Base-by-base conservation (phyloP, 2,888 invertebrate genomes). In the Cenopis cana region DNA sequence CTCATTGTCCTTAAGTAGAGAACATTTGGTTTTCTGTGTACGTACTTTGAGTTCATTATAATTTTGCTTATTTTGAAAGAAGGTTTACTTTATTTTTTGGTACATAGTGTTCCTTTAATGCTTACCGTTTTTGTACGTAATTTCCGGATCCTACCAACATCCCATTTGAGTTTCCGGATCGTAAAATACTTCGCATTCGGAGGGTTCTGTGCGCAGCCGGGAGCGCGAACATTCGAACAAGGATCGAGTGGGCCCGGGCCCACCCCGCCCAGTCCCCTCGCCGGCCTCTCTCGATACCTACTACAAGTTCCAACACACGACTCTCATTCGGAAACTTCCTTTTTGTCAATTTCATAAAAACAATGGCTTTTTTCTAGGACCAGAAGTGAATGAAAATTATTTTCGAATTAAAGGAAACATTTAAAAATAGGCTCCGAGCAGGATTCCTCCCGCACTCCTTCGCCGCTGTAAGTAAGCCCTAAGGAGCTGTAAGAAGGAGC, bases 211-310 rank as follows among this genome's bases (percentile, higher is more conserved):
- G 4, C 5, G n/a, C 46, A 46, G 41, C n/a, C 6, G 46, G 46
- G 46, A 14, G n/a, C 8, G 33, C 33, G 50, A 50, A 9, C 18
- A 3, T 18, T 18, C 33, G 52, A 62, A 20, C 36, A 62, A 36
- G 20, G 36, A 52, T 52, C 18, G 62, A 38, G 52, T 41, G 36
- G 49, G 33, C n/a, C n/a, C 20, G 24, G 36, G 10, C 46, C 18
- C 18, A 4, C n/a, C 18, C 57, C 46, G 9, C 46, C 29, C 41
- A 41, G 11, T n/a, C n/a, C n/a, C n/a, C n/a, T n/a, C n/a, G n/a
- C n/a, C n/a, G 38, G 52, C 38, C 57, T 68, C 67, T 59, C 59
- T 59, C 50, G 59, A 68, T 68, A 68, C 59, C 59, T 68, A 68
- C 67, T 29, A 36, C 10, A 67, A 67, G n/a, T n/a, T n/a, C n/a